Evolutionary conservation across 2,797 vertebrate species (phyloP).

Genomic region (Poecilia velifera): DNA sequence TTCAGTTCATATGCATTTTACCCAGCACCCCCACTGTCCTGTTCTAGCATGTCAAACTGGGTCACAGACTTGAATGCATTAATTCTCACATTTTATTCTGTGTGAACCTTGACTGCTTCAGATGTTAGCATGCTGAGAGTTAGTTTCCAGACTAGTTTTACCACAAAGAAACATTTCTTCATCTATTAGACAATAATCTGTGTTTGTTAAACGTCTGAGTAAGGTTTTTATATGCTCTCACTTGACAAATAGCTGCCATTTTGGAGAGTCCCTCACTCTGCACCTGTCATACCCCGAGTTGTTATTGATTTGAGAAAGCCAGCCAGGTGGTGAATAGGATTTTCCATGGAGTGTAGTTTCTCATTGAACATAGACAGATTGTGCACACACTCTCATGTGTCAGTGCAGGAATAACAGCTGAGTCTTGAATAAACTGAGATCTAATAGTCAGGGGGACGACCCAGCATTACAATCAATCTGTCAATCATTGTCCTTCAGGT

Average conservation of each 20-base stretch:
- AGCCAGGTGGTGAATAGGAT: constrained; percentile 72
- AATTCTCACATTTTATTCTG: constrained; percentile 73
- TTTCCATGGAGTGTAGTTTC: constrained; percentile 52
- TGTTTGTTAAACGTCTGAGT: constrained; percentile 20
- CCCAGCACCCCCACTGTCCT: constrained; percentile 71
- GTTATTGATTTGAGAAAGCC: constrained; percentile 71
- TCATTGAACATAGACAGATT: constrained; percentile 58
- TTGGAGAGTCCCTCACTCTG: constrained; percentile 54
- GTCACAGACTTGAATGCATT: constrained; percentile 79
- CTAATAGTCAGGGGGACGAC: constrained; percentile 50
- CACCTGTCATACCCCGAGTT: constrained; percentile 65
- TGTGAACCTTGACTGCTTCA: constrained; percentile 58
- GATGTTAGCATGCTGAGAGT: constrained; percentile 39
- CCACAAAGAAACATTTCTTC: constrained; percentile 41
- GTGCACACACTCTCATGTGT: constrained; percentile 46
- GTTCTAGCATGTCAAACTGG: constrained; percentile 71
- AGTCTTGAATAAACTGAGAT: constrained; percentile 58
- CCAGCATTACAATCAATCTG: constrained; percentile 60
- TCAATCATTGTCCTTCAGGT: constrained; percentile 57
- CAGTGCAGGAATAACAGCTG: constrained; percentile 55
- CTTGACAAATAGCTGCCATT: constrained; percentile 69
- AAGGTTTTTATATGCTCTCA: constrained; percentile 37
- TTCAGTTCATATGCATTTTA: constrained; percentile 63
- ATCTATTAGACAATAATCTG: constrained; percentile 24
- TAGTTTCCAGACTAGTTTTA: constrained; percentile 45